Base-by-base conservation (phyloP, 30 jellyfish, hydroid and myxozoan species). In the Phacellophora camtschatica region DNA sequence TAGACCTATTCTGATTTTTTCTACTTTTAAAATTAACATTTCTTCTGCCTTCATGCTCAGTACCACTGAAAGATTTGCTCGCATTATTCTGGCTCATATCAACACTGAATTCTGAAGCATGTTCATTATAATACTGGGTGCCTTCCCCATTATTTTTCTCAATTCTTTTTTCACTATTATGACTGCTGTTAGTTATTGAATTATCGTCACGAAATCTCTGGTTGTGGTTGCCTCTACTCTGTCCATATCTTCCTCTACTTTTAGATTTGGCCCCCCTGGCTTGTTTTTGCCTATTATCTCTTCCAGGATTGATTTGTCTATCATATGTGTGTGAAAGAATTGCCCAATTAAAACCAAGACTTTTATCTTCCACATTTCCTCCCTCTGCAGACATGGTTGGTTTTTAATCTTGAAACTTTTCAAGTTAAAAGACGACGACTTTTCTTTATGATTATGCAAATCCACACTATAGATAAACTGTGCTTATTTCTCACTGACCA, bases 321-420 rank as follows among this genome's bases (percentile, higher is more conserved):
- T 51, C 74, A 72, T 72, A 50, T 7, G 86, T 9, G 36, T 72
- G 74, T 2, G 86, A 72, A 11, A 72, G 59, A 19, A 72, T 34
- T 34, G 74, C 71, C 86, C 86, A 72, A 64, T 72, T 72, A 32
- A 27, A 72, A 8, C 18, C 31, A 3, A 33, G 48, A 0, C 45
- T 23, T 13, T 32, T 11, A 5, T 13, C 3, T 0, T 13, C 39
- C 30, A 61, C 18, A 0, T 74, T 74, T 25, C 29, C 74, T 4
- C 55, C 55, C 23, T 72, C 59, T 6, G 61, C 49, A 31, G 86
- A 66, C 86, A 72, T 72, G 29, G n/a, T n/a, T n/a, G n/a, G n/a
- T n/a, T n/a, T n/a, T n/a, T n/a, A n/a, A n/a, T n/a, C n/a, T n/a
- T n/a, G n/a, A n/a, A n/a, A n/a, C n/a, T n/a, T n/a, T n/a, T n/a